Evolutionary conservation across 1,140 invertebrate genomes (phyloP), one percentile per base, ranked within the genome.

Genomic region (Drosophila mauritiana): DNA sequence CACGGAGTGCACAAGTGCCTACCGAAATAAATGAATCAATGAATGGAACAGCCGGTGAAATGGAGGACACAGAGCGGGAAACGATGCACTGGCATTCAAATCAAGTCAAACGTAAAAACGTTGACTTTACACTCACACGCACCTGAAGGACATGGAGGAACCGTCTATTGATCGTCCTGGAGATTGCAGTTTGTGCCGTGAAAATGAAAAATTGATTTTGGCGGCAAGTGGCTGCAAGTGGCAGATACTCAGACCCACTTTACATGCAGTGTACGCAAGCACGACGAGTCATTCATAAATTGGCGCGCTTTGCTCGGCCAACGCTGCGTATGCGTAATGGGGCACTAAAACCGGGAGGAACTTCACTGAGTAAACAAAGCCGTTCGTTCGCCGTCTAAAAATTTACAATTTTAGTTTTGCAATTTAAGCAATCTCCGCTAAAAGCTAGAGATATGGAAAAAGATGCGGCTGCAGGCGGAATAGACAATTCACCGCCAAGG

Each of bases 71-170:
- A 22, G 43, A 25, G 45, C 11, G 22, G 62, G 39, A 22, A 20
- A 13, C 37, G 39, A 8, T 48, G 22, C 8, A 13, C 27, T 20
- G 70, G 81, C 81, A 84, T 84, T 84, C 81, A 85, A 85, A 85
- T 80, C 77, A 73, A 80, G 76, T 85, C 80, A 72, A 80, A 80
- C 81, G 81, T 77, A 48, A 85, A 85, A 85, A 85, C 80, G 81
- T 68, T 73, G 81, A 79, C 76, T 73, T 67, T 79, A 61, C 76
- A 76, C 72, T 57, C 73, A 54, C 59, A 48, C 45, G 37, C 59
- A 63, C 55, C 51, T 42, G 53, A 59, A 59, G 62, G 20, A 36
- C 62, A 34, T 51, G 27, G 34, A 11, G 11, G 42, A 45, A 13
- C 8, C 48, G 15, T 51, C 48, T 51, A 51, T 51, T 51, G 48